Percentiles rank a stretch among this genome's conserved stretches.
Evolutionary conservation across 2,888 invertebrate species (phyloP).

Genomic region (Synanthedon myopaeformis): DNA sequence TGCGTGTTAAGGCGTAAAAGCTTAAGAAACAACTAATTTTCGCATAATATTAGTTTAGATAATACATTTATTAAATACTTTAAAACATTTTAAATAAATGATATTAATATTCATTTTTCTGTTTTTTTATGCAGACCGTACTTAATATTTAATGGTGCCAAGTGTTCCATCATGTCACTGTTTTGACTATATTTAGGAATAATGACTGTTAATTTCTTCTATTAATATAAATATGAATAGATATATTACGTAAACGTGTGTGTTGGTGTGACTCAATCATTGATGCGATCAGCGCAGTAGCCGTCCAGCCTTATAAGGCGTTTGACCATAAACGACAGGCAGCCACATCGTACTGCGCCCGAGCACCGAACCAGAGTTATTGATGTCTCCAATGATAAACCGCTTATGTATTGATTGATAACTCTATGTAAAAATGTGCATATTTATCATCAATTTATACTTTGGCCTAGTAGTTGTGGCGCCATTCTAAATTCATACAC

Average conservation of each 20-base stretch:
- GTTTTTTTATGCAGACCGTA: too few species aligned
- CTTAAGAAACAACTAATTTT: too few species aligned
- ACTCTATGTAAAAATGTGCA: conserved; percentile 3
- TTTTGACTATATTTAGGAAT: conserved; percentile 10
- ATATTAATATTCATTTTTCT: too few species aligned
- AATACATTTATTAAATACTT: too few species aligned
- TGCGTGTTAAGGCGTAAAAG: too few species aligned
- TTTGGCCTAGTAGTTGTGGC: not conserved
- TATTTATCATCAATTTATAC: not conserved
- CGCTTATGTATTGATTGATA: conserved; percentile 5
- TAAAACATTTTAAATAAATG: too few species aligned
- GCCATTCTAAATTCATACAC: not conserved
- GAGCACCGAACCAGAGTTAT: conserved; percentile 7
- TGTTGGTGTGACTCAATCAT: conserved; percentile 10
- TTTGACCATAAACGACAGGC: conserved; percentile 11
- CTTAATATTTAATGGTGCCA: too few species aligned
- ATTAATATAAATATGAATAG: not conserved
- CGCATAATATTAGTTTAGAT: too few species aligned
- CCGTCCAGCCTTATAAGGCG: conserved; percentile 11
- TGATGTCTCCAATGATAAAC: conserved; percentile 8
- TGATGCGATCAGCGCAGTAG: conserved; percentile 5
- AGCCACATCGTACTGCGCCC: not conserved
- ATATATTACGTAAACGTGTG: conserved; percentile 1
- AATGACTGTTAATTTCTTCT: not conserved
- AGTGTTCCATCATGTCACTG: too few species aligned